Evolutionary conservation across 2,888 invertebrate species (phyloP), one percentile per base, ranked within the genome.

Genomic region (Anoplius nigerrimus): DNA sequence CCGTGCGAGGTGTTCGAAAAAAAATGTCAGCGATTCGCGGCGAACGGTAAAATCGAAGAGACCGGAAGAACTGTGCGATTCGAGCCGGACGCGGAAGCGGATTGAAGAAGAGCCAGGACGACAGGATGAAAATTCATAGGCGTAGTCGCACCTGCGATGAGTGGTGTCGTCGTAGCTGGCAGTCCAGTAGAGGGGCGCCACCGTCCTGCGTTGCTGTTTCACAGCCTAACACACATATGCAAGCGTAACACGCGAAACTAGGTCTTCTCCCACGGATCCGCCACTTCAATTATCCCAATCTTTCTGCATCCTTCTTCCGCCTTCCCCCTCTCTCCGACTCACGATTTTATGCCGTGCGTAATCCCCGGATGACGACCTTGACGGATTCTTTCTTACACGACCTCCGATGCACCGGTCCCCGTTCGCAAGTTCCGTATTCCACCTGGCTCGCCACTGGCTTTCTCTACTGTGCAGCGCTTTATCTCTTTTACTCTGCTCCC

Each of bases 141-240:
- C 62, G 60, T 64, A 73, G 56, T 77, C 83, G 79, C 86, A 87
- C 87, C 87, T 87, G 87, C 83, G 84, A 78, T 82, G 83, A 83
- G 82, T 81, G 34, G 34, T 34, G 75, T 83, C 83, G 76, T 86
- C 87, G 86, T 86, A 86, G 80, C 77, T 86, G 72, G 86, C 86
- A 76, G 86, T 87, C 87, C 86, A 86, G 75, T 87, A 87, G 73
- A 87, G 86, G 79, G 87, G 87, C 87, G 87, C 87, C 87, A 87
- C 87, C 82, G 87, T 87, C 84, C 77, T 77, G 81, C 79, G 82
- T 85, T 82, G 80, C 80, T 76, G 79, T 78, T 34, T 83, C 79
- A 82, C 84, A 82, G 76, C 79, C 72, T 69, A 74, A 80, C 82
- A 83, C 82, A 83, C 81, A 75, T 78, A 69, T 69, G 68, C 71